Evolutionary conservation across 2,888 invertebrate genomes (phyloP).

Genomic region (Neocrepidodera transversa): DNA sequence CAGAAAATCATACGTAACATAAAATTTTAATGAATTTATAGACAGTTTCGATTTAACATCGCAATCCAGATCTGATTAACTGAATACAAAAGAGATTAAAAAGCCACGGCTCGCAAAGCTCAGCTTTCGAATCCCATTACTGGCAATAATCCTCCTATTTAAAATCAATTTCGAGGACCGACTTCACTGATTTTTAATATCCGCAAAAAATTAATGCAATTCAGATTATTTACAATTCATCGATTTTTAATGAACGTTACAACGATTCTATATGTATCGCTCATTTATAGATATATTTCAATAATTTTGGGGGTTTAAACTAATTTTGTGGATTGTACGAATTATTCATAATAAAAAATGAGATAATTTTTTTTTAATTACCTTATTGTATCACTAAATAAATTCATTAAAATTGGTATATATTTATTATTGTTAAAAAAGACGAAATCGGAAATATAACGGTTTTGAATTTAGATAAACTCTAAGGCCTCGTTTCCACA

Average conservation of each 20-base stretch:
- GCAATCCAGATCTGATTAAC: conserved; percentile 49
- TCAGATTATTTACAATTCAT: conserved; percentile 47
- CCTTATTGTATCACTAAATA: no score
- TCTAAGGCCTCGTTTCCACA: no score
- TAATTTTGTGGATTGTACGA: no score
- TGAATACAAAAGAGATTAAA: conserved; percentile 50
- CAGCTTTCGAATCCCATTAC: conserved; percentile 53
- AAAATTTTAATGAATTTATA: conserved; percentile 29
- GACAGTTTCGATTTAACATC: conserved; percentile 32
- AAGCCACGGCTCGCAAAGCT: conserved; percentile 52
- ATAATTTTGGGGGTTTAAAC: no score
- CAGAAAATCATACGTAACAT: conserved; percentile 14
- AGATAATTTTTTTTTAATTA: no score
- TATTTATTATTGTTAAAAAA: no score
- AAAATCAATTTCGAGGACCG: conserved; percentile 55
- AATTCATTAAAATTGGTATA: no score
- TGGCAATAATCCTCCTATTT: conserved; percentile 55
- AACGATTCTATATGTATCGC: no score
- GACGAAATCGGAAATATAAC: no score
- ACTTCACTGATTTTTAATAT: conserved; percentile 54
- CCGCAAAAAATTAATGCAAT: conserved; percentile 48
- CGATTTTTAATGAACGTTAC: conserved; percentile 43
- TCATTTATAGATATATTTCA: no score
- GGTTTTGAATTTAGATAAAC: no score
- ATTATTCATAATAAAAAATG: no score